phyloP scores from a whole-genome alignment of 2,888 invertebrate species.

The Diabrotica balteata region DNA sequence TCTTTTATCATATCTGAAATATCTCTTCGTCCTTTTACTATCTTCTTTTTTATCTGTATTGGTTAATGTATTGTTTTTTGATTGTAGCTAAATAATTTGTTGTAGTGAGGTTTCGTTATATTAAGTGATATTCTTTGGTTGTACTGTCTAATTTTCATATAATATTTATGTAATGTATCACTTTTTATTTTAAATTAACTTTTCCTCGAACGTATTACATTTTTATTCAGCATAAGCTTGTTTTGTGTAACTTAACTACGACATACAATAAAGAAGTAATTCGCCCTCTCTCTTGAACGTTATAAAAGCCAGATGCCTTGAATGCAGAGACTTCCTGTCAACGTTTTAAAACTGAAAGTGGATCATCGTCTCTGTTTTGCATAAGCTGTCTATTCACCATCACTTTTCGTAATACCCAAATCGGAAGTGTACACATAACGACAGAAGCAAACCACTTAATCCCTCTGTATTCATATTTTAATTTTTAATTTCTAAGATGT shows the following conservation, averaged over 20 bases:
- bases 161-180: too few relatives aligned
- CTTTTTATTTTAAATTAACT: too few relatives aligned
- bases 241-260: not conserved
- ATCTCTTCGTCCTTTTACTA: too few relatives aligned
- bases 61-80: too few relatives aligned
- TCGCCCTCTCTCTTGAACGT: too few relatives aligned
- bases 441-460: slow-evolving; percentile 5
- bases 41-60: too few relatives aligned
- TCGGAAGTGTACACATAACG: slow-evolving; percentile 7
- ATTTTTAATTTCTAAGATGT: slow-evolving; percentile 7
- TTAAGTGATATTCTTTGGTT: too few relatives aligned
- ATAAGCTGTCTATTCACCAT: slow-evolving; percentile 10
- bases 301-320: slow-evolving; percentile 6
- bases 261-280: not conserved
- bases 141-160: too few relatives aligned
- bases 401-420: slow-evolving; percentile 9
- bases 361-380: slow-evolving; percentile 6
- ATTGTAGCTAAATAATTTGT: too few relatives aligned
- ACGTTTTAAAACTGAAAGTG: slow-evolving; percentile 8
- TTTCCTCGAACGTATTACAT: too few relatives aligned
- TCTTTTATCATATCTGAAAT: too few relatives aligned
- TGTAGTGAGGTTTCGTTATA: too few relatives aligned
- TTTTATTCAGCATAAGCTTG: not conserved
- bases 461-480: slow-evolving; percentile 8
- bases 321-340: slow-evolving; percentile 12